These are phyloP conservation scores for Panzeria rudis DNA, from an alignment of 2,888 invertebrate genomes.

Conservation along the genomic window DNA sequence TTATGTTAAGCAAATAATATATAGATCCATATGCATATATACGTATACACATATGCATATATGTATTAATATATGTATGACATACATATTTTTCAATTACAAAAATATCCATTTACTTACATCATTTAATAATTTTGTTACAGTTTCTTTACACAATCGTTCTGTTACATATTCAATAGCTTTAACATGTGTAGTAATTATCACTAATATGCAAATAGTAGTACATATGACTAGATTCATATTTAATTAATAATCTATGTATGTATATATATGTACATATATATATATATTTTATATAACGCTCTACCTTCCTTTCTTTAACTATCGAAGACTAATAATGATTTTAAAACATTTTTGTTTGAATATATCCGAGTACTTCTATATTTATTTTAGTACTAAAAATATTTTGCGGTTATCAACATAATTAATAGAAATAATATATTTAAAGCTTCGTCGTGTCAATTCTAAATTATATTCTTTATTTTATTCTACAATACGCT, in stretches of 20 bases:
- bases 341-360: neutral
- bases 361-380: neutral
- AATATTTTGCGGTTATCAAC: conserved; percentile 34
- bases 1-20: neutral
- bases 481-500: too few relatives aligned
- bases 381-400: conserved; percentile 16
- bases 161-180: neutral
- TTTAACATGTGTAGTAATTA: neutral
- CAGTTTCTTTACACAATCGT: neutral
- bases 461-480: neutral
- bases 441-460: neutral
- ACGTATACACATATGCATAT: too few relatives aligned
- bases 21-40: too few relatives aligned
- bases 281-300: neutral
- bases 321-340: neutral
- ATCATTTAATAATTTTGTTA: conserved; percentile 1
- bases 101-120: conserved; percentile 16
- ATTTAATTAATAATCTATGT: too few relatives aligned
- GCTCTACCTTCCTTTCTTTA: conserved; percentile 11
- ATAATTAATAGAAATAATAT: conserved; percentile 18
- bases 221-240: neutral
- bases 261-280: too few relatives aligned
- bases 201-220: conserved; percentile 1
- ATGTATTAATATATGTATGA: neutral
- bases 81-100: neutral